Conservation (phyloP, 1,140 invertebrate genomes). For the Monochamus saltuarius region DNA sequence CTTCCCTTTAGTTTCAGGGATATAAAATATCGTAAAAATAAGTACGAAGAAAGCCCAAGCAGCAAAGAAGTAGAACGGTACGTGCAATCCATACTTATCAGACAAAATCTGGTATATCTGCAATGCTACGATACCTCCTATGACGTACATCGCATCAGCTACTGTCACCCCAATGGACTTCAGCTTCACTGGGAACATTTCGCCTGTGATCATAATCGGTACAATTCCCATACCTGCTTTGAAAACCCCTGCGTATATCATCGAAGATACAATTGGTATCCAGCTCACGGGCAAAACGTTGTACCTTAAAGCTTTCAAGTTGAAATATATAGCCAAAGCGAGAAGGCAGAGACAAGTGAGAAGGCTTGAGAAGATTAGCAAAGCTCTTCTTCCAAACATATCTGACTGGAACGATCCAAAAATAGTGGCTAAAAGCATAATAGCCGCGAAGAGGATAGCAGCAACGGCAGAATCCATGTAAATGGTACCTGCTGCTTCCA, state of each 20-base stretch:
- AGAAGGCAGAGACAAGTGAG: conserved; percentile 21
- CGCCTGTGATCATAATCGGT: conserved; percentile 68
- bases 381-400: conserved; percentile 50
- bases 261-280: conserved; percentile 25
- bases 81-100: conserved; percentile 51
- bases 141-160: conserved; percentile 33
- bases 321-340: conserved; percentile 38
- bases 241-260: conserved; percentile 26
- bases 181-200: conserved; percentile 64
- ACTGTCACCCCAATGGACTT: conserved; percentile 50
- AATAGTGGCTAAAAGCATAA: conserved; percentile 44
- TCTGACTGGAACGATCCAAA: conserved; percentile 47
- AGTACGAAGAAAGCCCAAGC: conserved; percentile 34
- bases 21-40: conserved; percentile 63
- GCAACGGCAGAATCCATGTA: conserved; percentile 37
- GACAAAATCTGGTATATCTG: conserved; percentile 61
- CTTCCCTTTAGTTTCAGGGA: conserved; percentile 80
- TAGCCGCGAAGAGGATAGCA: conserved; percentile 50
- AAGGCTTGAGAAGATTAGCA: conserved; percentile 45
- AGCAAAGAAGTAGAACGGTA: conserved; percentile 68
- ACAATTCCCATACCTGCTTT: conserved; percentile 53
- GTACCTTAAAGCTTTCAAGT: conserved; percentile 20
- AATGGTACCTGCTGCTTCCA: conserved; percentile 46
- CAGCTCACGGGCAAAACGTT: conserved; percentile 16
- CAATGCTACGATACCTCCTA: conserved; percentile 63